Conservation (phyloP, 2,797 vertebrate genomes). For the Emys orbicularis region DNA sequence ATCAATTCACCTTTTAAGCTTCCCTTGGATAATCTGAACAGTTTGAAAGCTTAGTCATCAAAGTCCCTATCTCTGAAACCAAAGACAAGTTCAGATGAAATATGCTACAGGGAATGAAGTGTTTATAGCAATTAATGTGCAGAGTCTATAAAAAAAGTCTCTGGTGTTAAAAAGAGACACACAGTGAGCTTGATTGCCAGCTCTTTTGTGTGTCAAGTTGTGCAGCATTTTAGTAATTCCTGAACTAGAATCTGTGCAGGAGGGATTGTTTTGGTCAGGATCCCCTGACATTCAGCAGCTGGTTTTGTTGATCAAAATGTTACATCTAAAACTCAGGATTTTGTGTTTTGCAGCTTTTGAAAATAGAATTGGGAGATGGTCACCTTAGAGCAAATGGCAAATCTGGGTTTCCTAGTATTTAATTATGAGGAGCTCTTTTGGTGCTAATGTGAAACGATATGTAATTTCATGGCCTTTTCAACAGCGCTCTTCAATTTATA, state of each 20-base stretch:
- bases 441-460: background rate
- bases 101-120: background rate
- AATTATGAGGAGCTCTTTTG: background rate
- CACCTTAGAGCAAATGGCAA: conserved; percentile 1
- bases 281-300: background rate
- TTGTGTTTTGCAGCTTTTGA: conserved; percentile 27
- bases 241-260: background rate
- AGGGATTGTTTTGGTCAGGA: background rate
- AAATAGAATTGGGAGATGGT: background rate
- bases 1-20: background rate
- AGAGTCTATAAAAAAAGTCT: background rate
- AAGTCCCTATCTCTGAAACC: background rate
- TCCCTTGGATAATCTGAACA: background rate
- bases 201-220: background rate
- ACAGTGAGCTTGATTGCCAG: background rate
- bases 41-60: too few relatives aligned
- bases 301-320: background rate
- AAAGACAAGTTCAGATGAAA: background rate
- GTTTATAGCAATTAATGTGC: background rate
- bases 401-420: conserved; percentile 22
- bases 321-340: background rate
- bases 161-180: background rate
- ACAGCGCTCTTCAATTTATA: conserved; percentile 1
- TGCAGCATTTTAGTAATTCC: background rate
- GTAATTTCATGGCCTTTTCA: conserved; percentile 30